Conservation (phyloP, 1,140 invertebrate species). For the Drosophila persimilis region DNA sequence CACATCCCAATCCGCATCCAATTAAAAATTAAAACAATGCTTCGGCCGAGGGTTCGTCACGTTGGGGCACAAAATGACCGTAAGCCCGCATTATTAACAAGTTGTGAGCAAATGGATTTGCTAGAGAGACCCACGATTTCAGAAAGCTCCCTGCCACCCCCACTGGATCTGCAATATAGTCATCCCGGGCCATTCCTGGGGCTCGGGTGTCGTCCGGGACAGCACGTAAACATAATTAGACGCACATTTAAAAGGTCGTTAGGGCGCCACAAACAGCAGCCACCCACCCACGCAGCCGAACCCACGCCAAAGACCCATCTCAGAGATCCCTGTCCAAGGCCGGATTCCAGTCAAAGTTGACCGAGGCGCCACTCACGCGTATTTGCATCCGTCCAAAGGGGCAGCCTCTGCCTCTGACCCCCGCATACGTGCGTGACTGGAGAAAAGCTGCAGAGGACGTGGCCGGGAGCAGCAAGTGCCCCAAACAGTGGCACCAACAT, state of each 20-base stretch:
- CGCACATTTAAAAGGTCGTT: constrained; percentile 78
- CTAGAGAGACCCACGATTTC: constrained; percentile 15
- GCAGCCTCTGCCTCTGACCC: constrained; percentile 30
- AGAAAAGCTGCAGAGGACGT: constrained; percentile 41
- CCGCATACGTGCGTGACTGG: constrained; percentile 53
- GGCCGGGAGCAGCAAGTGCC: constrained; percentile 16
- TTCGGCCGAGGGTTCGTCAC: constrained; percentile 44
- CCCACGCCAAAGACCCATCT: constrained; percentile 25
- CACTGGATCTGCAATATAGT: constrained; percentile 58
- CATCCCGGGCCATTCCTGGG: constrained; percentile 40
- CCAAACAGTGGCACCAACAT: constrained; percentile 51
- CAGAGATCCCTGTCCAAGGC: constrained; percentile 20
- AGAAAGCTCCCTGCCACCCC: constrained; percentile 15
- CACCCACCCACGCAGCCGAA: constrained; percentile 7
- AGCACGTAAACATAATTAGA: constrained; percentile 78
- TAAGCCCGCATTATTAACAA: constrained; percentile 73
- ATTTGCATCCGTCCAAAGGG: constrained; percentile 68
- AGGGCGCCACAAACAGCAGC: constrained; percentile 49
- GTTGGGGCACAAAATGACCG: constrained; percentile 31
- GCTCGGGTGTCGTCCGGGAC: constrained; percentile 42
- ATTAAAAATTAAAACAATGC: constrained; percentile 66
- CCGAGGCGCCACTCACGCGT: constrained; percentile 49
- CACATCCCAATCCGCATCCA: constrained; percentile 29
- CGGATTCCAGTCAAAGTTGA: constrained; percentile 22
- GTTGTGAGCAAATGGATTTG: constrained; percentile 70